These are phyloP conservation scores for Geococcyx californianus DNA, from an alignment of 2,113 vertebrate genomes.

Conservation along the genomic window DNA sequence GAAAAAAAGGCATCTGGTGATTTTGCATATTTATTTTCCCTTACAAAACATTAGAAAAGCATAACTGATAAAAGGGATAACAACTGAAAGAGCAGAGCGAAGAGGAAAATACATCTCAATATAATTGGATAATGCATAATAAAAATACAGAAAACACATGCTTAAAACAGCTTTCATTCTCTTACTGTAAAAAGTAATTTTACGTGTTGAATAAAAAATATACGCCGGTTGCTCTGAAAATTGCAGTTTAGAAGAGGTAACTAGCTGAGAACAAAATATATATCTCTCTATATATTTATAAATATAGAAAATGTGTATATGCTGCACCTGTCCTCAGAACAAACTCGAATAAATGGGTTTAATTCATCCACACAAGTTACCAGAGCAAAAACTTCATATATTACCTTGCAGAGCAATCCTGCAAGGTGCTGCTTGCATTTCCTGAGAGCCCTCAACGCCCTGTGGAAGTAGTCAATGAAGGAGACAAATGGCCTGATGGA, in stretches of 20 bases:
- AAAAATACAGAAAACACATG: slow-evolving; percentile 75
- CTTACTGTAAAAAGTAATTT: slow-evolving; percentile 63
- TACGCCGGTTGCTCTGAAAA: slow-evolving; percentile 59
- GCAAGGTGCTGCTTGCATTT: slow-evolving; percentile 43
- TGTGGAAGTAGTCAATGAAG: not conserved
- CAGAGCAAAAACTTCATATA: slow-evolving; percentile 55
- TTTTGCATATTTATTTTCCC: slow-evolving; percentile 75
- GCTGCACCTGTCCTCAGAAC: slow-evolving; percentile 59
- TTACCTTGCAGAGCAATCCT: slow-evolving; percentile 1
- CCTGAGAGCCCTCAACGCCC: slow-evolving; percentile 34
- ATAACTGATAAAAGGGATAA: slow-evolving; percentile 71
- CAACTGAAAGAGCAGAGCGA: slow-evolving; percentile 63
- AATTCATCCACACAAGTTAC: slow-evolving; percentile 44
- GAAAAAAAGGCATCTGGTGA: slow-evolving; percentile 67
- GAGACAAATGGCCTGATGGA: not conserved
- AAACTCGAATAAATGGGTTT: slow-evolving; percentile 45
- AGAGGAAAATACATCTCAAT: slow-evolving; percentile 70
- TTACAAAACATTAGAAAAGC: slow-evolving; percentile 71
- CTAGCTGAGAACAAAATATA: slow-evolving; percentile 67
- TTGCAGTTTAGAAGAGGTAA: slow-evolving; percentile 58
- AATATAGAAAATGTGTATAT: slow-evolving; percentile 67
- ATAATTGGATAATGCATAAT: slow-evolving; percentile 73
- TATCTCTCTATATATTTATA: slow-evolving; percentile 64
- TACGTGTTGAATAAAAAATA: slow-evolving; percentile 61
- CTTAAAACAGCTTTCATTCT: slow-evolving; percentile 67